These are phyloP conservation scores for Amphilophus citrinellus DNA, from an alignment of 2,113 vertebrate species.

Conservation along the genomic window DNA sequence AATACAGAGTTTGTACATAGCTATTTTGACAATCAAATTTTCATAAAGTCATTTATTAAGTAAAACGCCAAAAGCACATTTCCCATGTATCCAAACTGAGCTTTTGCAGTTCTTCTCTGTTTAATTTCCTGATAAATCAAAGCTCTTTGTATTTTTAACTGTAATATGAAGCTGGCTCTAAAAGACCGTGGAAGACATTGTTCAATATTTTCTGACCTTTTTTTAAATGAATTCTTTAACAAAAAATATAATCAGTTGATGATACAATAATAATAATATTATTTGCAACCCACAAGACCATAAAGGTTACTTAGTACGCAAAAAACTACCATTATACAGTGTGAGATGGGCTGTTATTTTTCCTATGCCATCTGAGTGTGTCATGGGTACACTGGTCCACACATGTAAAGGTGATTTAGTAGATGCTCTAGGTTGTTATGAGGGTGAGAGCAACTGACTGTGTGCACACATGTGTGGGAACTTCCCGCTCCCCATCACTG, in stretches of 20 bases:
- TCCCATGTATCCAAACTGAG: background rate
- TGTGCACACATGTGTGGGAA: constrained; percentile 22
- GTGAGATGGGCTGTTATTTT: background rate
- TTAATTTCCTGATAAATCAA: background rate
- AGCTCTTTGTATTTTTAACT: too few relatives aligned
- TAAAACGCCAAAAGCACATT: background rate
- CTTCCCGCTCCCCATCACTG: background rate
- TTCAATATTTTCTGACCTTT: background rate
- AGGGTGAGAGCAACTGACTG: background rate
- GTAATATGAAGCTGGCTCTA: too few relatives aligned
- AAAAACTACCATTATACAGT: background rate
- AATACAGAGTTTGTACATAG: background rate
- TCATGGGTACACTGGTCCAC: constrained; percentile 6
- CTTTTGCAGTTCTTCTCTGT: background rate
- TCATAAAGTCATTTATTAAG: background rate
- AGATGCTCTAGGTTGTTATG: constrained; percentile 7
- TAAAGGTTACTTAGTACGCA: background rate
- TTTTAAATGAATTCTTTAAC: background rate
- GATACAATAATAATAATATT: background rate
- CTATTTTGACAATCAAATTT: background rate
- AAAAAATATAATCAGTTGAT: background rate
- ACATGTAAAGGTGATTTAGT: constrained; percentile 58
- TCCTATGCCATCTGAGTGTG: background rate
- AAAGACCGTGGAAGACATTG: too few relatives aligned
- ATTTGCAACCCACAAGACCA: background rate